Conservation (phyloP, 2,888 invertebrate genomes). For the Ormyrus pomaceus region DNA sequence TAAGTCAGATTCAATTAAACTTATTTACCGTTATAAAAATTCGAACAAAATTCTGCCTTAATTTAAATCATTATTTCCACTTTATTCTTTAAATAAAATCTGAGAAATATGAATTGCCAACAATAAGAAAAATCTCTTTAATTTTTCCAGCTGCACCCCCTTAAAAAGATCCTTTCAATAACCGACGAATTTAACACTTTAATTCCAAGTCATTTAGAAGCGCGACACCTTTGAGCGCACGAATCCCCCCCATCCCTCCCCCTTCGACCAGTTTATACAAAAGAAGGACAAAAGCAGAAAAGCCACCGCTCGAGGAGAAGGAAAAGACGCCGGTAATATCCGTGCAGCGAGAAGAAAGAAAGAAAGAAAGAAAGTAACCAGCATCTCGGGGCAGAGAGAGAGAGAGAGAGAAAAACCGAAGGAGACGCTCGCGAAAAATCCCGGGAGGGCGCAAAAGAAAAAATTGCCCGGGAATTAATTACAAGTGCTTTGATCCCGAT, state of each 20-base stretch:
- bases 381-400: neutral
- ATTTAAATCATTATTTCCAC: neutral
- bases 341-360: slow-evolving; percentile 1
- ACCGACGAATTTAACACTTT: slow-evolving; percentile 37
- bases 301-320: neutral
- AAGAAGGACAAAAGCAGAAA: slow-evolving; percentile 1
- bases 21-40: neutral
- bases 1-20: no score
- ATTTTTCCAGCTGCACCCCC: no score
- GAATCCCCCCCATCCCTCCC: neutral
- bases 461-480: slow-evolving; percentile 55
- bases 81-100: neutral
- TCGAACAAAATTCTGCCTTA: neutral
- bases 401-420: neutral
- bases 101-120: no score
- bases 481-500: slow-evolving; percentile 55
- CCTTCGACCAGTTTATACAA: neutral
- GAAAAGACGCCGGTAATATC: slow-evolving; percentile 38
- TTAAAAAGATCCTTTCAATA: neutral
- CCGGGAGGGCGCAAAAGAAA: slow-evolving; percentile 11
- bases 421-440: neutral
- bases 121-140: no score
- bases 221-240: slow-evolving; percentile 13
- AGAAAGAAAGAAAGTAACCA: slow-evolving; percentile 30
- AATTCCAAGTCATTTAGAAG: slow-evolving; percentile 39